Evolutionary conservation across 2,797 vertebrate genomes (phyloP), one percentile per base, ranked within the genome.

Genomic region (Lepus oiostolus): DNA sequence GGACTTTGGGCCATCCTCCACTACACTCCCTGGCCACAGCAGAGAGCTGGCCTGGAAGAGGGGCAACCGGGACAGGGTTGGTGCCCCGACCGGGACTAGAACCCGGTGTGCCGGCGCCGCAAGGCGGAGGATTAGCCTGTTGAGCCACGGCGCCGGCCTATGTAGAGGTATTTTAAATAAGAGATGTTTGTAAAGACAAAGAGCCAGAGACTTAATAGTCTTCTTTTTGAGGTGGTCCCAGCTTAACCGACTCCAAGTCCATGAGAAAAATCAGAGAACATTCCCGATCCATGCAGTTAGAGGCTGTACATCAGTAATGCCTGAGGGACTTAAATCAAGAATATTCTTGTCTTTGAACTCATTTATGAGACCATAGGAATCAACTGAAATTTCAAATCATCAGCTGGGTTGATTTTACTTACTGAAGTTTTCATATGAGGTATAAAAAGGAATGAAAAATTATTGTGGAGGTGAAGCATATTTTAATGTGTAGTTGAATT

Each of bases 91-190:
- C n/a, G n/a, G n/a, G n/a, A n/a, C n/a, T n/a, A n/a, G n/a, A n/a
- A n/a, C n/a, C n/a, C n/a, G n/a, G n/a, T n/a, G n/a, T n/a, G n/a
- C n/a, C n/a, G n/a, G n/a, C n/a, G n/a, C n/a, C n/a, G n/a, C n/a
- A n/a, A n/a, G n/a, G n/a, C n/a, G n/a, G n/a, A n/a, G n/a, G n/a
- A n/a, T n/a, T n/a, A n/a, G n/a, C n/a, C n/a, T n/a, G n/a, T n/a
- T n/a, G n/a, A n/a, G n/a, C n/a, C n/a, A n/a, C n/a, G n/a, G n/a
- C n/a, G n/a, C n/a, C n/a, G n/a, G n/a, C n/a, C n/a, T n/a, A n/a
- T n/a, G n/a, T 42, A 70, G 10, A 79, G 42, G 38, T 42, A 86
- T 87, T 91, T 76, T 83, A 90, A 95, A 79, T 72, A 81, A 80
- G 4, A 70, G 28, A 3, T 79, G 9, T 75, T 77, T 83, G 7